These are phyloP conservation scores for Coreius guichenoti DNA, from an alignment of 2,797 vertebrate species.

Conservation along the genomic window DNA sequence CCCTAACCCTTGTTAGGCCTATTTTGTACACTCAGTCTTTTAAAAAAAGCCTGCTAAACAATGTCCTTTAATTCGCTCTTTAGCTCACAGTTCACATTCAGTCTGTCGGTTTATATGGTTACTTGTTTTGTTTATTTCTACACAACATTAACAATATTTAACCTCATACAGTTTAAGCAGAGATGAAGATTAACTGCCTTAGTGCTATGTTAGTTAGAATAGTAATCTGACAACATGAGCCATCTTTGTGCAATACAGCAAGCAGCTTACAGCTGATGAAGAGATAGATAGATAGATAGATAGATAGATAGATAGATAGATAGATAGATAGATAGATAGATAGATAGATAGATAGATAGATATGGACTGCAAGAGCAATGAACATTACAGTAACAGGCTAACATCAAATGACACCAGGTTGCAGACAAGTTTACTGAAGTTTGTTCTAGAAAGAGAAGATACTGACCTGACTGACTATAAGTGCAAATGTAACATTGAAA, in stretches of 20 bases:
- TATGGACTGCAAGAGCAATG: constrained; percentile 17
- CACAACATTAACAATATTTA: constrained; percentile 63
- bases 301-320: constrained; percentile 34
- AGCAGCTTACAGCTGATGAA: constrained; percentile 31
- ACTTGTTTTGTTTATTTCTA: constrained; percentile 67
- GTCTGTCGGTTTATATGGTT: constrained; percentile 80
- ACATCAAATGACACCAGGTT: constrained; percentile 41
- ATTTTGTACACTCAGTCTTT: constrained; percentile 40
- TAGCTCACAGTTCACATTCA: constrained; percentile 79
- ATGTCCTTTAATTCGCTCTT: constrained; percentile 19
- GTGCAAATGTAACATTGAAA: constrained; percentile 32
- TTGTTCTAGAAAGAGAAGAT: constrained; percentile 10
- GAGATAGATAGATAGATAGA: constrained; percentile 14
- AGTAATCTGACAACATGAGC: constrained; percentile 45
- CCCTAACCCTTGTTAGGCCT: neutral
- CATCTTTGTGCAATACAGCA: constrained; percentile 49
- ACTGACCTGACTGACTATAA: constrained; percentile 21
- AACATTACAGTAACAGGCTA: constrained; percentile 42
- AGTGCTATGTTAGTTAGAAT: constrained; percentile 46
- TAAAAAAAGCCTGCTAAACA: constrained; percentile 18
- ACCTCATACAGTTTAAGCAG: constrained; percentile 56
- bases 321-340: constrained; percentile 27
- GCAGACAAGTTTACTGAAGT: constrained; percentile 43
- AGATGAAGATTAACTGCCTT: constrained; percentile 59
- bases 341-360: constrained; percentile 19